Conservation (phyloP, 2,797 vertebrate genomes). For the Pseudopleuronectes americanus region DNA sequence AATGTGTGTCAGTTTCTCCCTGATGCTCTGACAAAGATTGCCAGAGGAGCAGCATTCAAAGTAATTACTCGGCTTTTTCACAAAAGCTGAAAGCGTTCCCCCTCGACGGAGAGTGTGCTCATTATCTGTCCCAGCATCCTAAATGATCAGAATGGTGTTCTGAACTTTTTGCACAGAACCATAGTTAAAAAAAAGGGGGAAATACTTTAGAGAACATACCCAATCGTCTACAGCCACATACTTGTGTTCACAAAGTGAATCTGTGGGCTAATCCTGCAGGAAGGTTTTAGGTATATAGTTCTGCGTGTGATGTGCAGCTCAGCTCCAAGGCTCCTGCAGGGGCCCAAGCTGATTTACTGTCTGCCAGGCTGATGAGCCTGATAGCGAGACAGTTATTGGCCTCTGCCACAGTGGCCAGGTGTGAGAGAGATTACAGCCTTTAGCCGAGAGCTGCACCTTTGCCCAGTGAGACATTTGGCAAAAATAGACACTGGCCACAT, state of each 20-base stretch:
- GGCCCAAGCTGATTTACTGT: constrained; percentile 55
- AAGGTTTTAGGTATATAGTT: constrained; percentile 43
- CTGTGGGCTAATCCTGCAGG: constrained; percentile 41
- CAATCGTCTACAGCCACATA: constrained; percentile 10
- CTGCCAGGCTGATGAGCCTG: constrained; percentile 68
- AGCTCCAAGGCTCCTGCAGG: constrained; percentile 58
- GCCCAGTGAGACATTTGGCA: constrained; percentile 53
- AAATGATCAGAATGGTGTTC: constrained; percentile 56
- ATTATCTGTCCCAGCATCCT: constrained; percentile 44
- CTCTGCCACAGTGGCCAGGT: constrained; percentile 47
- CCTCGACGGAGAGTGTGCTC: constrained; percentile 39
- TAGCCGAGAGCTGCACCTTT: constrained; percentile 64
- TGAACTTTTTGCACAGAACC: constrained; percentile 36
- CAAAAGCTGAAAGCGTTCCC: constrained; percentile 50
- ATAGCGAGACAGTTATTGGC: constrained; percentile 59
- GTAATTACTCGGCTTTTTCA: constrained; percentile 46
- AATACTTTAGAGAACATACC: constrained; percentile 3
- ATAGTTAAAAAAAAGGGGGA: neutral
- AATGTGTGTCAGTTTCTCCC: constrained; percentile 53
- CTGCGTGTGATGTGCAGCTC: constrained; percentile 46
- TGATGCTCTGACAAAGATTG: constrained; percentile 55
- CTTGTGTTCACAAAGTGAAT: constrained; percentile 38
- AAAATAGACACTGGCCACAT: constrained; percentile 36
- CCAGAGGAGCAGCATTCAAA: constrained; percentile 55
- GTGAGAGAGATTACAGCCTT: constrained; percentile 65